phyloP scores from a whole-genome alignment of 2,113 vertebrate genomes.

The Peromyscus californicus region DNA sequence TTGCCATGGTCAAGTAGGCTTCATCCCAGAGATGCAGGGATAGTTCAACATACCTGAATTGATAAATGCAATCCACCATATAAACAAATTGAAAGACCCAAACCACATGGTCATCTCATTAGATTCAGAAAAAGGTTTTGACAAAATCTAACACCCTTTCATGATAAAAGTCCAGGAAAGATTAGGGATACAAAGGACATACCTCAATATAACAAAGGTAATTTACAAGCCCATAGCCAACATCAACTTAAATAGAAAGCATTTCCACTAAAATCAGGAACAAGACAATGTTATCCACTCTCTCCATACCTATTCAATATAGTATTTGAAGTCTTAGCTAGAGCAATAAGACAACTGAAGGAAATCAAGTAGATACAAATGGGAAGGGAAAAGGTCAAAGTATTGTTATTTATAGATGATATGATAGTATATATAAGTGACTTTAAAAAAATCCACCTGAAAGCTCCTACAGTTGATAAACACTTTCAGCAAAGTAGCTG shows the following conservation, averaged over 20 bases:
- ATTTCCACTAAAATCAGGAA: not conserved
- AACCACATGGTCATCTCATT: not conserved
- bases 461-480: too few relatives aligned
- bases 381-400: not conserved
- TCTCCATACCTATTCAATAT: not conserved
- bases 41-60: not conserved
- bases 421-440: too few relatives aligned
- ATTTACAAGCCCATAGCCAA: not conserved
- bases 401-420: not conserved
- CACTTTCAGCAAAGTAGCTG: too few relatives aligned
- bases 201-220: not conserved
- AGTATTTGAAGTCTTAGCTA: not conserved
- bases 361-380: not conserved
- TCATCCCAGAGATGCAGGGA: not conserved
- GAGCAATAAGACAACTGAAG: not conserved
- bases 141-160: not conserved
- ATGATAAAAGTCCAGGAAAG: not conserved
- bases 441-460: too few relatives aligned
- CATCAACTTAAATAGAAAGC: not conserved
- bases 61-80: not conserved
- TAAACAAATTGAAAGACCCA: not conserved
- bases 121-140: not conserved
- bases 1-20: not conserved
- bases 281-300: not conserved
- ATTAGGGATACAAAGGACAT: not conserved